phyloP scores from a whole-genome alignment of 2,888 invertebrate species.

The Thereva unica region DNA sequence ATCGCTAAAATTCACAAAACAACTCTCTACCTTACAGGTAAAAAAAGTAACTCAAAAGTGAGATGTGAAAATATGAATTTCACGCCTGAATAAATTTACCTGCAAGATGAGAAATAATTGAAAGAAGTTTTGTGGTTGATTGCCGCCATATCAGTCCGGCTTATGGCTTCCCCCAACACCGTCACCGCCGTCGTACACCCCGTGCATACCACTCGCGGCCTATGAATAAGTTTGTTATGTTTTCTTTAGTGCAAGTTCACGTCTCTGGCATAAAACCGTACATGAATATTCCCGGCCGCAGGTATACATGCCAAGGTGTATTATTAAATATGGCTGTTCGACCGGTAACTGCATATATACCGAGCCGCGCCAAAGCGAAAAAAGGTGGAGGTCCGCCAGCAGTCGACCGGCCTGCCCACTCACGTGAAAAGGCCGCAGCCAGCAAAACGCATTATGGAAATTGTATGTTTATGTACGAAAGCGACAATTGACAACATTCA shows the following conservation, averaged over 20 bases:
- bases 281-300: slow-evolving; percentile 11
- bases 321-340: slow-evolving; percentile 34
- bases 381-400: background rate
- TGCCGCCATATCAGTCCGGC: too few species aligned
- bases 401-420: slow-evolving; percentile 21
- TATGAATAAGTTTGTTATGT: slow-evolving; percentile 13
- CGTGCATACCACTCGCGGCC: too few species aligned
- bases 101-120: too few species aligned
- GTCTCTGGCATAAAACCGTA: slow-evolving; percentile 10
- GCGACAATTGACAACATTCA: slow-evolving; percentile 26
- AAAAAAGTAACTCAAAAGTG: too few species aligned
- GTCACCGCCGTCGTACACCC: too few species aligned
- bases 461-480: slow-evolving; percentile 19
- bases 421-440: slow-evolving; percentile 4
- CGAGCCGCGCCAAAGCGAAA: background rate
- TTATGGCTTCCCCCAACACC: too few species aligned
- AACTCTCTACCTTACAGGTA: too few species aligned
- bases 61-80: too few species aligned
- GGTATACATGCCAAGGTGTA: slow-evolving; percentile 13
- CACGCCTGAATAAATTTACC: too few species aligned
- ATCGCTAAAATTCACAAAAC: too few species aligned
- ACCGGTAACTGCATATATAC: slow-evolving; percentile 15
- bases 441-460: slow-evolving; percentile 26
- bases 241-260: slow-evolving; percentile 12
- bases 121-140: too few species aligned